Evolutionary conservation across 2,797 vertebrate species (phyloP).

Genomic region (Lithobates sylvaticus): DNA sequence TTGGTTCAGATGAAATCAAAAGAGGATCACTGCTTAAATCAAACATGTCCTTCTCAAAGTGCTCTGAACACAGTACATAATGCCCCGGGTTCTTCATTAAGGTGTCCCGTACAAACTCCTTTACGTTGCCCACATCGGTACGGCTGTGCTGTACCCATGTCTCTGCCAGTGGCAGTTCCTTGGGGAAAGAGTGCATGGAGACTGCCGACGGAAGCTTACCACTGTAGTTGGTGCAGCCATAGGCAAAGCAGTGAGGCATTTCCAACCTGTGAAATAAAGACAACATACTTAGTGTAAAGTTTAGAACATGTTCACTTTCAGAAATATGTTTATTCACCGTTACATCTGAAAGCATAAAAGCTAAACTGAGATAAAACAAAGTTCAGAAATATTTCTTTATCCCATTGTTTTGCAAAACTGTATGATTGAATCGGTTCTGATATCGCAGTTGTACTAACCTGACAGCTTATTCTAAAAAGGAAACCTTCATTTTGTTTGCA

Average conservation of each 20-base stretch:
- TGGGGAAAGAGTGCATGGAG: conserved; percentile 56
- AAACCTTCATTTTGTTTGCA: no score
- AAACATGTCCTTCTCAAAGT: conserved; percentile 58
- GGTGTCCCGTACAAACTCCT: conserved; percentile 48
- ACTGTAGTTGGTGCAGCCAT: conserved; percentile 59
- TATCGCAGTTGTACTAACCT: no score
- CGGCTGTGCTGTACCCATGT: conserved; percentile 56
- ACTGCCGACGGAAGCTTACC: conserved; percentile 47
- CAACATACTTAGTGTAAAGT: not conserved
- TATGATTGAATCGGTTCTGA: no score
- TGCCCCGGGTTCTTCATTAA: conserved; percentile 42
- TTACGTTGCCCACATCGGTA: conserved; percentile 51
- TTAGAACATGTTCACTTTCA: no score
- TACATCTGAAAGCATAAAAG: no score
- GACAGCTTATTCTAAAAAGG: no score
- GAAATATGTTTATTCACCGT: no score
- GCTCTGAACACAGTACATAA: conserved; percentile 59
- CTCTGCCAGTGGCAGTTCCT: conserved; percentile 50
- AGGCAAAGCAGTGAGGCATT: conserved; percentile 61
- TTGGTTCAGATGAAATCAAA: conserved; percentile 11
- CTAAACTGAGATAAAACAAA: no score
- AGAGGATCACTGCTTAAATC: conserved; percentile 16
- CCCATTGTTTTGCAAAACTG: no score
- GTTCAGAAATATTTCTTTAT: no score
- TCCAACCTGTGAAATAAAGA: conserved; percentile 17